These are phyloP conservation scores for Butorides virescens DNA, from an alignment of 2,113 vertebrate species.

Conservation along the genomic window DNA sequence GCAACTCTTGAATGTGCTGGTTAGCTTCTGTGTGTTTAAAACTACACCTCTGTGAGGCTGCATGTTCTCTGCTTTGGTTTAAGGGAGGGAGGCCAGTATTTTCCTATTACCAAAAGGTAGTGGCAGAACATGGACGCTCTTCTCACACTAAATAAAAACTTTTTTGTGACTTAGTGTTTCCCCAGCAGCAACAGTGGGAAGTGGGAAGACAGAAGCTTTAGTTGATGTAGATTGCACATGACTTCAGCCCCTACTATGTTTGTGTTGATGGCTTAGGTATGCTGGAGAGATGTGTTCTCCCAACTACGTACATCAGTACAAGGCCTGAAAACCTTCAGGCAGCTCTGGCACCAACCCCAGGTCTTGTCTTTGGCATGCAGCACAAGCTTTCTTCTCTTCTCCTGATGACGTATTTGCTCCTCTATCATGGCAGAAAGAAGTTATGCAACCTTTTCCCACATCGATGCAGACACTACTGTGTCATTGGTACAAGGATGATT, in stretches of 20 bases:
- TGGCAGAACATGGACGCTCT: neutral
- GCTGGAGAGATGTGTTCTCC: neutral
- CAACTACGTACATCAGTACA: neutral
- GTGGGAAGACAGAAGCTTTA: neutral
- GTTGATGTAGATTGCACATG: neutral
- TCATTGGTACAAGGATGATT: neutral
- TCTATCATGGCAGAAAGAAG: neutral
- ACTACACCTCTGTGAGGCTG: neutral
- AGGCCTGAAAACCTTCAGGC: neutral
- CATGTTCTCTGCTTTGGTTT: neutral
- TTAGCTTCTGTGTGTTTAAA: neutral
- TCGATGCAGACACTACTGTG: neutral
- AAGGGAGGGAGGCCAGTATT: neutral
- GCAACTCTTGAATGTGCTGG: neutral
- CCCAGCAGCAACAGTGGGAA: neutral
- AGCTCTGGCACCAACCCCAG: neutral
- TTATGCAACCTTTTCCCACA: neutral
- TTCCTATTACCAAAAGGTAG: neutral
- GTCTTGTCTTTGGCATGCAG: neutral
- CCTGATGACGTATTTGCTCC: neutral
- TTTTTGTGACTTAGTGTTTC: neutral
- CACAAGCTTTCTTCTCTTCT: neutral
- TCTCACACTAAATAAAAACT: neutral
- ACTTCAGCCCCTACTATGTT: neutral
- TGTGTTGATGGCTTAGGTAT: neutral